Conservation (phyloP, 2,888 invertebrate species). For the Hyalella azteca region DNA sequence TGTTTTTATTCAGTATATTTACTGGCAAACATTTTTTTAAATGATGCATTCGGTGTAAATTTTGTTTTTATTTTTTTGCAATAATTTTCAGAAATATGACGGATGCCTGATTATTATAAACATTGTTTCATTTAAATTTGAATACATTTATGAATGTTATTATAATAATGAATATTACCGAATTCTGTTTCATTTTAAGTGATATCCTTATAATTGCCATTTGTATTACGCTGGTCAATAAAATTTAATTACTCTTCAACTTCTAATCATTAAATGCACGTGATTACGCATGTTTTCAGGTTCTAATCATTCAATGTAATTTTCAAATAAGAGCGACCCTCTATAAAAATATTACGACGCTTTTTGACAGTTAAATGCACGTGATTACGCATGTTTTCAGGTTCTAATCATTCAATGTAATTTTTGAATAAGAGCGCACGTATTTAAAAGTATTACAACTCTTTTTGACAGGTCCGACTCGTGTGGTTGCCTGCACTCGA, state of each 20-base stretch:
- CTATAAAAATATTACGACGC: neutral
- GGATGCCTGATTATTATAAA: too few relatives aligned
- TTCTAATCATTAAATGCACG: too few relatives aligned
- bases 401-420: neutral
- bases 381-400: neutral
- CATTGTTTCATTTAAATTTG: too few relatives aligned
- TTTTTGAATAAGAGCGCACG: neutral
- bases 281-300: neutral
- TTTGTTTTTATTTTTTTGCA: neutral
- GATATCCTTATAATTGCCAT: too few relatives aligned
- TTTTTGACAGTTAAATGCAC: neutral
- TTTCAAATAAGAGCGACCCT: neutral
- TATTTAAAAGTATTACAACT: neutral
- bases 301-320: neutral
- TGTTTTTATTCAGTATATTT: neutral
- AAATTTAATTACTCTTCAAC: too few relatives aligned
- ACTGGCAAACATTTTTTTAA: neutral
- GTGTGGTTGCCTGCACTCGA: constrained; percentile 7
- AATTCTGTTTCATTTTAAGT: too few relatives aligned
- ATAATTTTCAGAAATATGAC: too few relatives aligned
- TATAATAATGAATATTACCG: too few relatives aligned
- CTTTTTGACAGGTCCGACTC: neutral
- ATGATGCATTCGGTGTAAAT: neutral
- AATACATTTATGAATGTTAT: too few relatives aligned
- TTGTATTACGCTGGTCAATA: too few relatives aligned